Evolutionary conservation across 2,113 vertebrate genomes (phyloP), one percentile per base, ranked within the genome.

Genomic region (Corydoras maculifer): DNA sequence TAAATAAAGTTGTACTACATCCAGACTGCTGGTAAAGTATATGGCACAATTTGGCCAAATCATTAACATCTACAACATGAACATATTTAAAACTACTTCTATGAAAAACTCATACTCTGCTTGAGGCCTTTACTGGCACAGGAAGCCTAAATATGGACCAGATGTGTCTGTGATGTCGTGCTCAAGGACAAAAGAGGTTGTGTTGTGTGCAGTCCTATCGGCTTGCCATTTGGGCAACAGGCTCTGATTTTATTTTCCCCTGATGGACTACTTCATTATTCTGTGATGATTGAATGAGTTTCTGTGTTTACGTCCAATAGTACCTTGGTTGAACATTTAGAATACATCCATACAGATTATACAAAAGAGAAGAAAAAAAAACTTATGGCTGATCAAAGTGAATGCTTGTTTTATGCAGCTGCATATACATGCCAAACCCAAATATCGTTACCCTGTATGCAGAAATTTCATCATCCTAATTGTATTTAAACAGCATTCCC

Each of bases 111-210:
- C 59, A 59, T 71, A 58, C 35, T 31, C 55, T 32, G 75, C 58
- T 79, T 71, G 67, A 79, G 77, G 68, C 60, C 43, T 51, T 73
- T 75, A 70, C 71, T 78, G 70, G 69, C 72, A 65, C 75, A 78
- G 79, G 78, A 84, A 79, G 70, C 49, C 49, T 49, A 78, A 73
- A 81, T 82, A 80, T 71, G 74, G 77, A 78, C 78, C 79, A 82
- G 75, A 81, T 81, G 79, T 82, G 70, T 75, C 80, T 80, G 76
- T 78, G 72, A 80, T 80, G 74, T 71, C 57, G 54, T 43, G 62
- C 54, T 59, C 43, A 70, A 66, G 57, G 69, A 76, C 77, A 77
- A 76, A 74, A 68, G 48, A 60, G n/a, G 72, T 74, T 68, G 61
- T 74, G 74, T 49, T 64, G 72, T 25, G 75, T 70, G 32, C 62